Base-by-base conservation (phyloP, 2,797 vertebrate species). In the Sebastes diaconus region DNA sequence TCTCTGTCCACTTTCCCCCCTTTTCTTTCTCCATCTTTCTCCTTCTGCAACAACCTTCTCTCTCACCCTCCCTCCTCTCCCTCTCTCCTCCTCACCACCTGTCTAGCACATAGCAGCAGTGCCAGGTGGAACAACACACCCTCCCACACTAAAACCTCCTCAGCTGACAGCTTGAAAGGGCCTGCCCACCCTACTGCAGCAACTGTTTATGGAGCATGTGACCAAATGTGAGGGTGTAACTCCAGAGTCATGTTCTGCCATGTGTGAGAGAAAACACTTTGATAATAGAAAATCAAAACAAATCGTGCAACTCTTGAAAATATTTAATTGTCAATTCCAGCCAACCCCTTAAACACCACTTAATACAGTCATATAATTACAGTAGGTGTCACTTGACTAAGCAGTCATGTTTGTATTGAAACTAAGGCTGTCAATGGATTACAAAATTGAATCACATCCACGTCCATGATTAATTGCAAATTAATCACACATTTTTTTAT, bases 41-140 rank as follows among this genome's bases (percentile, higher is more conserved):
- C n/a, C n/a, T 54, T 20, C 25, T 24, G 32, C 68, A 77, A 42
- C 67, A 65, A 13, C 57, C 58, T 52, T 52, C 66, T 25, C 39
- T 22, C 71, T 11, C 58, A 1, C 27, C 29, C 32, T n/a, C 42
- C 3, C n/a, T 36, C 52, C 16, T 16, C 22, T 32, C 25, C 9
- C 18, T 46, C 76, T 67, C 86, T 88, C 87, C 75, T 80, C 87
- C 75, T 70, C 91, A 86, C 93, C 94, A 94, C 93, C 93, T 93
- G 94, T 94, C 92, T 93, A 91, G 80, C 91, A 92, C 87, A 92
- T 90, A 79, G 85, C 88, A 75, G 85, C 86, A 87, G 83, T 77
- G 88, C 85, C 94, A 93, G 92, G 91, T 94, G 92, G 91, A 94
- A 84, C 87, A 90, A 91, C 90, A 87, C 84, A 42, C 83, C 79